Evolutionary conservation across 2,113 vertebrate genomes (phyloP), one percentile per base, ranked within the genome.

Genomic region (Clarias macrocephalus): DNA sequence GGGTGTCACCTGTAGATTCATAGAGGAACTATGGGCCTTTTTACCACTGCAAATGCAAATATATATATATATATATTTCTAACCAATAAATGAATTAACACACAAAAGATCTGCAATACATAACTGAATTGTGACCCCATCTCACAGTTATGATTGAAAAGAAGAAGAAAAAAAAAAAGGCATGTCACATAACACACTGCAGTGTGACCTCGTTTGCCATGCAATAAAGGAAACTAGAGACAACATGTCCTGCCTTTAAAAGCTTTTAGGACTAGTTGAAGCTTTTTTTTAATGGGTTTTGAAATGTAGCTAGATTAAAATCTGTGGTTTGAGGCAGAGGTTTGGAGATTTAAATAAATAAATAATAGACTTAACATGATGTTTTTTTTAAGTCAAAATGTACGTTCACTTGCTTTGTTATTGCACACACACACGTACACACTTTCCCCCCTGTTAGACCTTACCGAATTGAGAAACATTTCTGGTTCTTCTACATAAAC

Each of bases 401-500:
- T 1, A 19, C 54, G 13, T n/a, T 54, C 12, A 56, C 12, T 56
- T 2, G 28, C 5, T 77, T 48, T 12, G 10, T 42, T 23, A 23
- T 15, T 15, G 42, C 42, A n/a, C 11, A 25, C 33, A 21, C 21
- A 4, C 37, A 5, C 37, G 54, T 37, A 48, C 18, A 23, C 19
- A 73, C 37, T 21, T 33, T 11, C 52, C 8, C 54, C 33, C n/a
- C 33, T 52, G 23, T 25, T 23, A 15, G 6, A 62, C 72, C n/a
- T 66, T 56, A 65, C 65, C 48, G 12, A 48, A 70, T 59, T 23
- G 70, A 33, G 63, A 54, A 72, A 82, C 79, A 87, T 90, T 94
- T 95, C 95, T 90, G 83, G 95, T 91, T 94, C 87, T 88, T 93
- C 95, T 84, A 85, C 94, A 89, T 93, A 94, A 96, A 95, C 95